Evolutionary conservation across 1,140 invertebrate species (phyloP), one percentile per base, ranked within the genome.

Genomic region (Hylyphantes graminicola): DNA sequence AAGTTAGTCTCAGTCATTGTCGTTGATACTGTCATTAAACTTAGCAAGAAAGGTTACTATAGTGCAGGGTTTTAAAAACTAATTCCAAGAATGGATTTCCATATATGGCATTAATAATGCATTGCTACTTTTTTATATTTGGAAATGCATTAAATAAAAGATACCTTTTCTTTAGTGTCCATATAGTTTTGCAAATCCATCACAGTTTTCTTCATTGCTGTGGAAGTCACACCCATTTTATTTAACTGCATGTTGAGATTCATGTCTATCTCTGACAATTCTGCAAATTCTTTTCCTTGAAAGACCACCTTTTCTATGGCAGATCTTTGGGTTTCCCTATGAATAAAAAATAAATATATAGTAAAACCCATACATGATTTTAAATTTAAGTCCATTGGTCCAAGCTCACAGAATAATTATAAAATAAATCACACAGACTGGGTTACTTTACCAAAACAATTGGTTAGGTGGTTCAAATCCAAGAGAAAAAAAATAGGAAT

Each of bases 201-300:
- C 9, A 57, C 9, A 35, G 17, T 50, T 15, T 13, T 57, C 13
- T 57, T 8, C 12, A 74, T 8, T 10, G 17, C 15, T 12, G 54
- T 17, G 12, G 13, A 6, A 57, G 55, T 74, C 21, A 74, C 21
- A 74, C 57, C 12, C 9, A 74, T 17, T 35, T 74, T 57, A 48
- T 74, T 74, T 0, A 57, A 59, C n/a, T 35, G 17, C n/a, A 5
- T 17, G 57, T 48, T 74, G 54, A 74, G 10, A 9, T 19, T 48
- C 1, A 15, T 35, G 15, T 74, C 72, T 13, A 35, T 35, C 12
- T 74, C 7, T 21, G 57, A 57, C 17, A 74, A 74, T 35, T 74
- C 54, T 13, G 54, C 21, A 74, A 74, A 57, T 59, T 55, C 15
- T 57, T 59, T 74, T 10, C 72, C 72, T 74, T 57, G 55, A 35